Evolutionary conservation across 2,888 invertebrate genomes (phyloP).

Genomic region (Physocephala rufipes): DNA sequence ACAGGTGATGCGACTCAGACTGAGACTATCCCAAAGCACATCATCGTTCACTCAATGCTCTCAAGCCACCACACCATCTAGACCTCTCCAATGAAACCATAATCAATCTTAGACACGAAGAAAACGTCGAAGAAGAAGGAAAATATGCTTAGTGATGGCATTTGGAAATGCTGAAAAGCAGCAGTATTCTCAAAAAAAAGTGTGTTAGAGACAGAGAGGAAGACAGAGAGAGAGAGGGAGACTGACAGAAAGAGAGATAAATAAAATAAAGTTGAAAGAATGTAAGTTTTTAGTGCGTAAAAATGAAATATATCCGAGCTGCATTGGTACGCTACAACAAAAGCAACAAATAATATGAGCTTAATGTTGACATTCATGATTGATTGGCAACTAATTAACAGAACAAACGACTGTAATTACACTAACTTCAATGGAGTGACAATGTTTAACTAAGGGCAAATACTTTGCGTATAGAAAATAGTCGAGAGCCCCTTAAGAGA

Average conservation of each 20-base stretch:
- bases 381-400: constrained; percentile 65
- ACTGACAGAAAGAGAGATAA: too few relatives aligned
- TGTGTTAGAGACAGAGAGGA: background rate
- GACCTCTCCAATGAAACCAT: too few relatives aligned
- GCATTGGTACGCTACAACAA: constrained; percentile 24
- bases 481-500: too few relatives aligned
- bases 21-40: background rate
- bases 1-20: too few relatives aligned
- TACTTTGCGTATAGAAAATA: too few relatives aligned
- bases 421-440: constrained; percentile 27
- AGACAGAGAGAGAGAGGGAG: too few relatives aligned
- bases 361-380: constrained; percentile 50
- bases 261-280: too few relatives aligned
- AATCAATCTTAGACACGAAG: constrained; percentile 54
- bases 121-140: constrained; percentile 11
- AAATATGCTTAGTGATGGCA: constrained; percentile 3
- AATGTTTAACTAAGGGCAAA: too few relatives aligned
- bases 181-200: constrained; percentile 20
- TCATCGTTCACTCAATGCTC: background rate
- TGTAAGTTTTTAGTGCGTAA: constrained; percentile 29
- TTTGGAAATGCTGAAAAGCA: constrained; percentile 29
- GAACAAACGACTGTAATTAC: constrained; percentile 62
- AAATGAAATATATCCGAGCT: constrained; percentile 4
- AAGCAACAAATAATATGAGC: constrained; percentile 1
- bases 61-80: constrained; percentile 31